These are phyloP conservation scores for Nannoperca obscura DNA, from an alignment of 2,797 vertebrate genomes.

Conservation along the genomic window DNA sequence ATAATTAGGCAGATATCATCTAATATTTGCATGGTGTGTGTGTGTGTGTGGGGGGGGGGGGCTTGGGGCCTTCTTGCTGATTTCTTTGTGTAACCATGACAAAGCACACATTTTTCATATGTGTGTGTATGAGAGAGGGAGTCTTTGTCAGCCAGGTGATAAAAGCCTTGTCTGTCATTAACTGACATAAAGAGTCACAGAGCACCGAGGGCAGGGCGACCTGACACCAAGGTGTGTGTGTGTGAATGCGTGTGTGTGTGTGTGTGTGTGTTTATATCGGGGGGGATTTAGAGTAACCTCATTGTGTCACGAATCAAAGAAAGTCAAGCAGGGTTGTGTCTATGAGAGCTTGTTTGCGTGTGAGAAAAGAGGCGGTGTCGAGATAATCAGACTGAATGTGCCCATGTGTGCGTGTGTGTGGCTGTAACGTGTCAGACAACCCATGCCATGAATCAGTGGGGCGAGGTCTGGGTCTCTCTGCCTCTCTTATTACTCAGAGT, in stretches of 20 bases:
- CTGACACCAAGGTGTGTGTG: slow-evolving; percentile 76
- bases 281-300: slow-evolving; percentile 58
- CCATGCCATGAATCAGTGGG: slow-evolving; percentile 81
- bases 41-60: no score
- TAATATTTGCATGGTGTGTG: slow-evolving; percentile 1
- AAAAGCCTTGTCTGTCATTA: slow-evolving; percentile 78
- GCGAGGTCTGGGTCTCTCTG: slow-evolving; percentile 74
- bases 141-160: slow-evolving; percentile 73
- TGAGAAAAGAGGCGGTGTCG: slow-evolving; percentile 49
- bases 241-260: slow-evolving; percentile 58
- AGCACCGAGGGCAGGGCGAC: slow-evolving; percentile 82
- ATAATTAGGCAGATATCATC: slow-evolving; percentile 33
- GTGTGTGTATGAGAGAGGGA: slow-evolving; percentile 23
- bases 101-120: background rate
- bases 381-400: slow-evolving; percentile 45
- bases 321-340: slow-evolving; percentile 59
- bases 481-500: slow-evolving; percentile 74
- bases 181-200: slow-evolving; percentile 79
- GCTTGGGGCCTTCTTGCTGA: background rate
- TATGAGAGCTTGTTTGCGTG: slow-evolving; percentile 41
- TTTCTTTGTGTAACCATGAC: slow-evolving; percentile 25
- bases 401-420: slow-evolving; percentile 9
- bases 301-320: slow-evolving; percentile 54
- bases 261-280: slow-evolving; percentile 59
- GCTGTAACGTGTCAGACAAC: slow-evolving; percentile 68